phyloP scores from a whole-genome alignment of 1,140 invertebrate genomes.

The Drosophila paulistorum region DNA sequence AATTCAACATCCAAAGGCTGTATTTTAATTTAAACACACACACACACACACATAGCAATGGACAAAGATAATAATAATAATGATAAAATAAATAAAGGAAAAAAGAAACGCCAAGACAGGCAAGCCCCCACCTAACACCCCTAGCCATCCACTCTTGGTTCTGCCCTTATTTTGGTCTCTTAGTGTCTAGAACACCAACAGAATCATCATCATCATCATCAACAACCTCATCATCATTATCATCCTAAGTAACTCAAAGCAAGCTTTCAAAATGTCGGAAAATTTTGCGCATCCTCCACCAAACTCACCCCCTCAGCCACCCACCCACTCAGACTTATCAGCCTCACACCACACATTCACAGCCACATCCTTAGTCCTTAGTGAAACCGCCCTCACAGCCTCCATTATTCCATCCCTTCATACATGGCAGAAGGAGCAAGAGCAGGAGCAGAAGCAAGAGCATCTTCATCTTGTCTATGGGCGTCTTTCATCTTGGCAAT shows the following conservation, averaged over 20 bases:
- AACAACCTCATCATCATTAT: slow-evolving; percentile 12
- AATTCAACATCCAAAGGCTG: slow-evolving; percentile 27
- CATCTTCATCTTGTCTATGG: slow-evolving; percentile 51
- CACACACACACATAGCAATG: slow-evolving; percentile 60
- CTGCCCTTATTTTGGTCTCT: not conserved
- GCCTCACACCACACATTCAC: not conserved
- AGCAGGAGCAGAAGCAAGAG: not conserved
- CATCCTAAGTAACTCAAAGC: slow-evolving; percentile 66
- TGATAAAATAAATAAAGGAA: slow-evolving; percentile 81
- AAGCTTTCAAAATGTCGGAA: slow-evolving; percentile 78
- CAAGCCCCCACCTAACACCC: not conserved
- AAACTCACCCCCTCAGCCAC: not conserved
- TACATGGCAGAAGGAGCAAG: no score
- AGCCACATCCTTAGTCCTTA: not conserved
- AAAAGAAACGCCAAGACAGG: slow-evolving; percentile 30
- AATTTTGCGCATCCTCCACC: slow-evolving; percentile 63
- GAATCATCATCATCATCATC: slow-evolving; percentile 2
- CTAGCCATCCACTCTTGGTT: not conserved
- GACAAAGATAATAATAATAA: slow-evolving; percentile 82
- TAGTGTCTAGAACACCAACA: slow-evolving; percentile 32
- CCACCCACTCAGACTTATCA: not conserved
- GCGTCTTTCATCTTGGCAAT: slow-evolving; percentile 77
- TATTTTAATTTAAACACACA: slow-evolving; percentile 58
- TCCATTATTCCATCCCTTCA: slow-evolving; percentile 4
- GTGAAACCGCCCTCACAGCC: slow-evolving; percentile 4